Conservation (phyloP, 2,113 vertebrate genomes). For the Pagrus major region DNA sequence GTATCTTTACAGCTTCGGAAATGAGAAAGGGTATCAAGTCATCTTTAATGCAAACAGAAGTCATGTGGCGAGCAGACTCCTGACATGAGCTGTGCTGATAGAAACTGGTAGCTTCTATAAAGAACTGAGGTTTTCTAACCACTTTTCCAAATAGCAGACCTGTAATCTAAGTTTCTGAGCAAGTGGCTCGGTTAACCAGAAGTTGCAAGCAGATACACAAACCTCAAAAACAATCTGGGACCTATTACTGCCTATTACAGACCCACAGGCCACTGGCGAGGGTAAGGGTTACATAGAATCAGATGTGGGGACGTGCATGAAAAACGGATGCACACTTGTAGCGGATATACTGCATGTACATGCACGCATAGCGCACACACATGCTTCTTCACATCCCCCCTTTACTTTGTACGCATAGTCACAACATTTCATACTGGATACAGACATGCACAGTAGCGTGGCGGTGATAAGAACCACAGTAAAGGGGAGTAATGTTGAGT, state of each 20-base stretch:
- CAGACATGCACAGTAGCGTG: not conserved
- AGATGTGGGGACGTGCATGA: slow-evolving; percentile 60
- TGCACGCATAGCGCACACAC: not conserved
- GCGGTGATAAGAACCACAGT: slow-evolving; percentile 45
- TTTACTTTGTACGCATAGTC: slow-evolving; percentile 44
- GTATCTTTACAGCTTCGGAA: not conserved
- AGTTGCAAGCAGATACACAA: slow-evolving; percentile 64
- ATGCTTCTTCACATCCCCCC: not conserved
- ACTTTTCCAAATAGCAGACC: slow-evolving; percentile 72
- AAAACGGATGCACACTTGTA: slow-evolving; percentile 54
- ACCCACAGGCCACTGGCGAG: slow-evolving; percentile 71
- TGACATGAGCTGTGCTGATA: slow-evolving; percentile 62
- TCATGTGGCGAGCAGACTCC: slow-evolving; percentile 67
- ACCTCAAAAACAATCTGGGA: slow-evolving; percentile 84
- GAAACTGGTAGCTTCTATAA: slow-evolving; percentile 75
- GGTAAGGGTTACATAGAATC: slow-evolving; percentile 66
- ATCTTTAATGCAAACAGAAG: slow-evolving; percentile 56
- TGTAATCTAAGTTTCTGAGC: slow-evolving; percentile 80
- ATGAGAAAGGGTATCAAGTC: slow-evolving; percentile 23
- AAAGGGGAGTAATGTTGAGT: slow-evolving; percentile 18
- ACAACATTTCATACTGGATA: slow-evolving; percentile 51
- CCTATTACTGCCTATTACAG: slow-evolving; percentile 82
- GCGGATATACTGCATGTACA: slow-evolving; percentile 9
- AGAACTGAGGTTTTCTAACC: slow-evolving; percentile 74
- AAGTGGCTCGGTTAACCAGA: slow-evolving; percentile 82